phyloP scores from a whole-genome alignment of 2,113 vertebrate species.

The Pituophis catenifer region DNA sequence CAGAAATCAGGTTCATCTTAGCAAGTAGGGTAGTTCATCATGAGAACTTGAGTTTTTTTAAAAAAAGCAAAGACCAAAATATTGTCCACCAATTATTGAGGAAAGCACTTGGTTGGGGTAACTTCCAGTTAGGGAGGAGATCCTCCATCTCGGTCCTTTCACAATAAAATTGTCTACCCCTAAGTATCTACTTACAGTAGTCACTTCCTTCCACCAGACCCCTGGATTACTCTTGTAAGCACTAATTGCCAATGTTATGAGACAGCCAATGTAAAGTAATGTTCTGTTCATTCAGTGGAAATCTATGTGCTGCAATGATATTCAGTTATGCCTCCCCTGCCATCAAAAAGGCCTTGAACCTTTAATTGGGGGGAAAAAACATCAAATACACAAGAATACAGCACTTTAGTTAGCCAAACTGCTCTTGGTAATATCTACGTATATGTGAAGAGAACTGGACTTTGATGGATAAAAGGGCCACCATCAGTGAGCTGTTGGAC shows the following conservation, averaged over 20 bases:
- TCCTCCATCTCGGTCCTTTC: neutral
- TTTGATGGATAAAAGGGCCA: neutral
- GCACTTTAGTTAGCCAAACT: neutral
- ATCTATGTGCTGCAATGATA: neutral
- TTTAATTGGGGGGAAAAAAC: neutral
- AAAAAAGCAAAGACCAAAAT: neutral
- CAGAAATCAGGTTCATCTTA: slow-evolving; percentile 5
- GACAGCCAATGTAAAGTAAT: neutral
- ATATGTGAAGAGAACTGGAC: neutral
- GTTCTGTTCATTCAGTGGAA: neutral
- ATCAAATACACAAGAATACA: neutral
- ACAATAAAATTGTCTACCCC: neutral
- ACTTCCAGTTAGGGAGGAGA: neutral
- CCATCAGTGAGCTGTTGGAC: too few species aligned
- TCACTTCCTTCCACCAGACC: neutral
- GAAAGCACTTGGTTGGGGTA: neutral
- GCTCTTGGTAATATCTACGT: neutral
- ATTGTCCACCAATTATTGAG: neutral
- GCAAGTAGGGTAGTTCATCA: accelerated
- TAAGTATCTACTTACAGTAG: neutral
- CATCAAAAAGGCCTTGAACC: neutral
- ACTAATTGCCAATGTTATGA: neutral
- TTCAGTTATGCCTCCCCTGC: neutral
- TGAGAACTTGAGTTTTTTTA: neutral
- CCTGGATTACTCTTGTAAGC: neutral